These are phyloP conservation scores for Pelobates fuscus DNA, from an alignment of 2,113 vertebrate species.

Conservation along the genomic window DNA sequence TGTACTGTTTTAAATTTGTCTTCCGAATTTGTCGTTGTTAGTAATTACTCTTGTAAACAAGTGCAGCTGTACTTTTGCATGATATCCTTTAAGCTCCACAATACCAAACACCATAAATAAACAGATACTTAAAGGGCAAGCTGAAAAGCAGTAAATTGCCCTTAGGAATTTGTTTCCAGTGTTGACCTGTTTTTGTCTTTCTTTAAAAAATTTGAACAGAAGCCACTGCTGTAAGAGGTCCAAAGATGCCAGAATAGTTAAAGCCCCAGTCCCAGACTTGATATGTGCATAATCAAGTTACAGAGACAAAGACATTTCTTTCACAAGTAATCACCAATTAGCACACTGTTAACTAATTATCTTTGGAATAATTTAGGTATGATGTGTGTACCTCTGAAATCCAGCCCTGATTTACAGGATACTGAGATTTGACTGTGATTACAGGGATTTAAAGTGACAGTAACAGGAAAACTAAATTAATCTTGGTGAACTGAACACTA, in stretches of 20 bases:
- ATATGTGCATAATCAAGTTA: slow-evolving; percentile 1
- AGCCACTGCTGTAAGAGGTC: slow-evolving; percentile 17
- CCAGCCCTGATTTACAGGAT: no score
- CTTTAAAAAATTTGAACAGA: slow-evolving; percentile 37
- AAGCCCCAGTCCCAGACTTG: not conserved
- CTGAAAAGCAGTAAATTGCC: not conserved
- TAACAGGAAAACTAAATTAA: no score
- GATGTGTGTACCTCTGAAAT: no score
- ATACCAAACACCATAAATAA: not conserved
- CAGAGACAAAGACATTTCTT: not conserved
- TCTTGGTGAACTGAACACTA: no score
- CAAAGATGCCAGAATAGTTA: not conserved
- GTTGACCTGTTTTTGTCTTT: not conserved
- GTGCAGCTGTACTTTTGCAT: not conserved
- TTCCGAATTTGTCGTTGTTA: not conserved
- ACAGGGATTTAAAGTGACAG: no score
- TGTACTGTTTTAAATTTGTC: not conserved
- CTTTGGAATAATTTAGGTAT: not conserved
- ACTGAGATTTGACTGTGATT: no score
- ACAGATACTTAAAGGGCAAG: not conserved
- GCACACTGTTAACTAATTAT: slow-evolving; percentile 27
- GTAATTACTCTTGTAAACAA: no score
- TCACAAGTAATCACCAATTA: slow-evolving; percentile 1
- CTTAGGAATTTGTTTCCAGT: not conserved
- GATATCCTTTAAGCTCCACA: not conserved